A percentile compares a stretch with the other conserved stretches of the same genome.
These are phyloP conservation scores for Dendrolimus pini DNA, from an alignment of 2,888 invertebrate species.

Conservation along the genomic window DNA sequence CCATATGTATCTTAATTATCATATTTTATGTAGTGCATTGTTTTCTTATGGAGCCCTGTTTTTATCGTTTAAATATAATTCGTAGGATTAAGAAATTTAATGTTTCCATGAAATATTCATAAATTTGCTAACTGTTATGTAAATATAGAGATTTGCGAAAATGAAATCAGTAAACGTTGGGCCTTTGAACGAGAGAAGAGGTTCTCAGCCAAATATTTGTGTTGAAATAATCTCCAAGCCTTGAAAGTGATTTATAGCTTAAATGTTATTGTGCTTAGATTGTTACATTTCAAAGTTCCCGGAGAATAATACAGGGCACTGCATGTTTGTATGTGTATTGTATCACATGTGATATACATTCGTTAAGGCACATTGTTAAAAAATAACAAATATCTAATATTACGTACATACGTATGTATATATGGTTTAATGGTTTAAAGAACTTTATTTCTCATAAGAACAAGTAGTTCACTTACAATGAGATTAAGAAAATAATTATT, in stretches of 20 bases:
- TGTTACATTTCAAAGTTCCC: neutral
- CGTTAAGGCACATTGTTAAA: too few relatives aligned
- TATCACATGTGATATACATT: too few relatives aligned
- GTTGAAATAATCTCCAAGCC: slow-evolving; percentile 4
- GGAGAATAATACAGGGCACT: neutral
- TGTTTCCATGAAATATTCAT: slow-evolving; percentile 48
- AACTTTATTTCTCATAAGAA: too few relatives aligned
- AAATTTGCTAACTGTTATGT: slow-evolving; percentile 44
- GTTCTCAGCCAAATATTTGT: neutral
- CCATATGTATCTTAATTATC: too few relatives aligned
- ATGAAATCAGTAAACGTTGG: slow-evolving; percentile 31
- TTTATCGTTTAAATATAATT: neutral
- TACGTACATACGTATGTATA: too few relatives aligned
- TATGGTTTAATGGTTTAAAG: too few relatives aligned
- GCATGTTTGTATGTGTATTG: too few relatives aligned
- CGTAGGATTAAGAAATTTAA: slow-evolving; percentile 13
- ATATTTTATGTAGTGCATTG: neutral
- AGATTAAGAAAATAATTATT: too few relatives aligned
- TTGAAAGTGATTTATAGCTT: slow-evolving; percentile 1
- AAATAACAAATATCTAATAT: too few relatives aligned
- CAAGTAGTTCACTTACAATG: too few relatives aligned
- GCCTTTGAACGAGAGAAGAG: slow-evolving; percentile 9
- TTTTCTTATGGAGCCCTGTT: neutral
- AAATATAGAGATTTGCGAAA: slow-evolving; percentile 43
- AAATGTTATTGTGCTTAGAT: slow-evolving; percentile 6